Base-by-base conservation (phyloP, 2,888 invertebrate species). In the Pocota personata region DNA sequence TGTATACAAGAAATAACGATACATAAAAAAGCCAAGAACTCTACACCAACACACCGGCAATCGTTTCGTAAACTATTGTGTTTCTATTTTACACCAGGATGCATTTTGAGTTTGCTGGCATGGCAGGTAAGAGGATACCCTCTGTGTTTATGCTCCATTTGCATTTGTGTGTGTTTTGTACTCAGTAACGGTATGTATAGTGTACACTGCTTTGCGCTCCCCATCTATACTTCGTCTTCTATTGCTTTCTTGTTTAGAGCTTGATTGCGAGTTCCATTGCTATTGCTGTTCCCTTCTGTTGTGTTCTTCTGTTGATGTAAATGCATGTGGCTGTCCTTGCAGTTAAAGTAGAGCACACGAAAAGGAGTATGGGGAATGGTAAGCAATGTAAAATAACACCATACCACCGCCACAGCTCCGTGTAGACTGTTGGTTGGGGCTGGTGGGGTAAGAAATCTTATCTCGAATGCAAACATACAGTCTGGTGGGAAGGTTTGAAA, bases 1-100 rank as follows among this genome's bases (percentile, higher is more conserved):
- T 72, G 73, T 62, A 73, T 43, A 62, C 50, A 50, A 27, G 73
- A 52, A 32, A 50, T 30, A 52, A 62, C 52, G 62, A 73, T 64
- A 64, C 62, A 73, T 40, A 60, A 32, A 40, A 19, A 16, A 43
- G 16, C 8, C 19, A 21, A 32, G 3, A 14, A 55, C 12, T 52
- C 6, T 12, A 30, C 27, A 52, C 62, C 35, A 14, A 43, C 24
- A 73, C 19, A 19, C 10, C 10, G 16, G 4, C 8, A 8, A 8
- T 3, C 10, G n/a, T 14, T n/a, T 19, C 30, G 46, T 46, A 48
- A 64, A 64, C 48, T 21, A 32, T 30, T 48, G 30, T 32, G 64
- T 48, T 52, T 52, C 52, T 27, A 14, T 52, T 52, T 52, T 52
- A 24, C 14, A 52, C 16, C 10, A 48, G 10, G 27, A 14, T 67